Conservation (phyloP, 1,140 invertebrate genomes). For the Drosophila mojavensis region DNA sequence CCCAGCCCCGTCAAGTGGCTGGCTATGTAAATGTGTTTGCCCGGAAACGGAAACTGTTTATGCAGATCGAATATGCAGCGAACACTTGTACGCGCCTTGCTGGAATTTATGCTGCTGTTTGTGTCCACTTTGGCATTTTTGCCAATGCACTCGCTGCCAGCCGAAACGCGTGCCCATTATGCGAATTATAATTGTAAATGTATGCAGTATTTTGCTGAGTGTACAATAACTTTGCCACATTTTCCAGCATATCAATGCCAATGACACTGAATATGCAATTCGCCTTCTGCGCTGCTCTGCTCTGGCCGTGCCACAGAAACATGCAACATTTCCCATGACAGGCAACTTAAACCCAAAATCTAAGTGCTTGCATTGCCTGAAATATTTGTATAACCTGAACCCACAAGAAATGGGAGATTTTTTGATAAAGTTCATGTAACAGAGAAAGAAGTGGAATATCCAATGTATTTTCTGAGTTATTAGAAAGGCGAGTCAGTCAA, state of each 20-base stretch:
- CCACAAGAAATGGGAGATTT: too few species aligned
- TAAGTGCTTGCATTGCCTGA: not conserved
- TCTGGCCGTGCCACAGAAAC: not conserved
- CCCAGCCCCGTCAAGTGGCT: slow-evolving; percentile 19
- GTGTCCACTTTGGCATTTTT: slow-evolving; percentile 40
- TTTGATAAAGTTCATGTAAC: too few species aligned
- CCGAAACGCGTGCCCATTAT: slow-evolving; percentile 38
- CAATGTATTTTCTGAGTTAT: too few species aligned
- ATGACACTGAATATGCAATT: slow-evolving; percentile 35
- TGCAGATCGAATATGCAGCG: slow-evolving; percentile 75
- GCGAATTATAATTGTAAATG: slow-evolving; percentile 74
- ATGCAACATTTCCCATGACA: not conserved
- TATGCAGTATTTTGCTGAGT: slow-evolving; percentile 46
- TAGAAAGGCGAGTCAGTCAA: too few species aligned
- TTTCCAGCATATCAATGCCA: slow-evolving; percentile 52
- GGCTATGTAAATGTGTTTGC: slow-evolving; percentile 62
- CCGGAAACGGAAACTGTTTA: slow-evolving; percentile 69
- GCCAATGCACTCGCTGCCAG: slow-evolving; percentile 36
- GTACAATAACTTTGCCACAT: slow-evolving; percentile 57
- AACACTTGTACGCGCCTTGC: slow-evolving; percentile 41
- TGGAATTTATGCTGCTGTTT: slow-evolving; percentile 61
- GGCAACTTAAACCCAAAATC: not conserved
- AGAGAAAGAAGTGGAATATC: too few species aligned
- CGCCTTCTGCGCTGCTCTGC: slow-evolving; percentile 29
- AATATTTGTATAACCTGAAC: too few species aligned